Base-by-base conservation (phyloP, 2,888 invertebrate genomes). In the Tineola bisselliella region DNA sequence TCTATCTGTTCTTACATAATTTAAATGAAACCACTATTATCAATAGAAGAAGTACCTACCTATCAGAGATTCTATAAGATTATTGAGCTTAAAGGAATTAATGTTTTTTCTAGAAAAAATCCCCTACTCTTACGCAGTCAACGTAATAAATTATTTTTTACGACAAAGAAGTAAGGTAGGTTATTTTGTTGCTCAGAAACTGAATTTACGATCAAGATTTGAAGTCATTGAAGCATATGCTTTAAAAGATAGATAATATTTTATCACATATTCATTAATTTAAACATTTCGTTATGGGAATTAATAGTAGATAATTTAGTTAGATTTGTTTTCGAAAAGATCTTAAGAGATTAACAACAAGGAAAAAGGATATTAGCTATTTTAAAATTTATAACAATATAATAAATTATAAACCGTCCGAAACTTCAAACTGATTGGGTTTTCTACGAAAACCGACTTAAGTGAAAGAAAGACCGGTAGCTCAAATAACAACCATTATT, bases 61-160 rank as follows among this genome's bases (percentile, higher is more conserved):
- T n/a, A n/a, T n/a, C n/a, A n/a, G n/a, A n/a, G n/a, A n/a, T n/a
- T n/a, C 25, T 25, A 4, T 4, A 25, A 25, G 25, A 19, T 19
- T n/a, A 18, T 1, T 8, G 52, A 25, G 56, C 30, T 56, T 30
- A 12, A 56, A 56, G 17, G 30, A 19, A 56, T 56, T 56, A n/a
- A n/a, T n/a, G 30, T 30, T 30, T 13, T 19, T 19, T 5, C 56
- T 6, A 33, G 25, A 25, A 25, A 54, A 33, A 33, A 58, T 25
- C 56, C 33, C 10, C 58, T 56, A 25, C 19, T n/a, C 58, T 58
- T 58, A 58, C 58, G 58, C 58, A 58, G 13, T 56, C 8, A 56
- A 25, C 6, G 30, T 15, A 58, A 58, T 58, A 58, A 31, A 58
- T 58, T 33, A 58, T 58, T 33, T 13, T 58, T 33, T 58, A 58